Evolutionary conservation across 2,888 invertebrate species (phyloP).

Genomic region (Xestia xanthographa): DNA sequence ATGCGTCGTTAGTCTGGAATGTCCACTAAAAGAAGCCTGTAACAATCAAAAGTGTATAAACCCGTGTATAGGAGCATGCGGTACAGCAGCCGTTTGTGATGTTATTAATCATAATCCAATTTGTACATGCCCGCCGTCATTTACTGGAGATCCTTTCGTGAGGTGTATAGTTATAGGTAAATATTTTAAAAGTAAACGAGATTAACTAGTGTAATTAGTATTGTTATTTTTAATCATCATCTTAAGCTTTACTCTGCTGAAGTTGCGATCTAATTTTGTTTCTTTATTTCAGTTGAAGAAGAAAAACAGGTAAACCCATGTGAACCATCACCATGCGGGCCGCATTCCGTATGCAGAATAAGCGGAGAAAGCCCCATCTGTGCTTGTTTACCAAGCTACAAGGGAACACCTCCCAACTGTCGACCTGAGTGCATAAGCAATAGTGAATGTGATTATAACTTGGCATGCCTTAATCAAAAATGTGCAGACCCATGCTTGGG

Average conservation of each 20-base stretch:
- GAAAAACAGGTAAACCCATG: slow-evolving; percentile 89
- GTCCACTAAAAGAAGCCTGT: slow-evolving; percentile 93
- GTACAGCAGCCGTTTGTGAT: slow-evolving; percentile 92
- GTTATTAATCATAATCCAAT: slow-evolving; percentile 95
- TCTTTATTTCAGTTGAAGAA: slow-evolving; percentile 71
- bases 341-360: slow-evolving; percentile 93
- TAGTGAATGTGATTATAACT: slow-evolving; percentile 92
- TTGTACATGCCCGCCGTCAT: slow-evolving; percentile 93
- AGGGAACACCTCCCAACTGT: slow-evolving; percentile 94
- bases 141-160: slow-evolving; percentile 94
- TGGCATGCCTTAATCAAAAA: slow-evolving; percentile 94
- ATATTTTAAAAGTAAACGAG: slow-evolving; percentile 23
- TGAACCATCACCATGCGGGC: slow-evolving; percentile 95
- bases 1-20: slow-evolving; percentile 94
- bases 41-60: slow-evolving; percentile 94
- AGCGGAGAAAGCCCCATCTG: slow-evolving; percentile 93
- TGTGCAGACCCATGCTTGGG: slow-evolving; percentile 94
- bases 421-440: slow-evolving; percentile 95
- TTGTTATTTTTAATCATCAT: neutral
- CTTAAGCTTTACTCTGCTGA: neutral
- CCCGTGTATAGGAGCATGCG: slow-evolving; percentile 95
- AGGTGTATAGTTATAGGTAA: slow-evolving; percentile 91
- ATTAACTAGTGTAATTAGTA: neutral
- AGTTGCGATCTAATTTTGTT: neutral
- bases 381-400: slow-evolving; percentile 92